These are phyloP conservation scores for Acanthaster planci DNA, from an alignment of 35 echinoderm and acorn worm genomes.

Conservation along the genomic window DNA sequence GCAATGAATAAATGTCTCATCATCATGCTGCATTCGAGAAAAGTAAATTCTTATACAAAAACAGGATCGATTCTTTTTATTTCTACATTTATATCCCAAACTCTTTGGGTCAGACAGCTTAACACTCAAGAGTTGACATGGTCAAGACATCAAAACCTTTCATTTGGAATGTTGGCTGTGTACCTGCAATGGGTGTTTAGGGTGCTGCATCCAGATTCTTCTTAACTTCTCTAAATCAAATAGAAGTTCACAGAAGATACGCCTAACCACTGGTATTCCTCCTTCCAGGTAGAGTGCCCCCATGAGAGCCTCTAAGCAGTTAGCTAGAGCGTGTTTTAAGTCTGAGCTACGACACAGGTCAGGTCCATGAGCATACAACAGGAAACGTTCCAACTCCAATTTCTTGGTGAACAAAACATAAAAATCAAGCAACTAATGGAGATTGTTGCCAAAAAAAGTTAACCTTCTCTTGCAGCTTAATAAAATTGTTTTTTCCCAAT, in stretches of 20 bases:
- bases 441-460: too few species aligned
- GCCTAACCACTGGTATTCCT: slow-evolving; percentile 53
- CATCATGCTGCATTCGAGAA: not conserved
- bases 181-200: slow-evolving; percentile 91
- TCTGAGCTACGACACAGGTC: slow-evolving; percentile 87
- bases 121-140: too few species aligned
- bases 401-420: slow-evolving; percentile 51
- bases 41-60: not conserved
- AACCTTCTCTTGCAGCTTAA: too few species aligned
- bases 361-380: slow-evolving; percentile 94
- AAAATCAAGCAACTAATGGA: too few species aligned
- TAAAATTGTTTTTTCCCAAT: too few species aligned
- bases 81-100: too few species aligned
- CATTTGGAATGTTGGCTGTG: not conserved
- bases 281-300: slow-evolving; percentile 84
- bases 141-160: not conserved
- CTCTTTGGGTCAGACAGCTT: too few species aligned
- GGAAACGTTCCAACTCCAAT: slow-evolving; percentile 76
- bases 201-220: slow-evolving; percentile 72
- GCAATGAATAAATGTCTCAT: too few species aligned
- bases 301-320: slow-evolving; percentile 90
- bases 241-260: slow-evolving; percentile 69
- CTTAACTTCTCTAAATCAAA: slow-evolving; percentile 73
- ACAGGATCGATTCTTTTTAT: not conserved
- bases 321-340: slow-evolving; percentile 86